These are phyloP conservation scores for Danio albolineatus DNA, from an alignment of 2,797 vertebrate genomes.

Conservation along the genomic window DNA sequence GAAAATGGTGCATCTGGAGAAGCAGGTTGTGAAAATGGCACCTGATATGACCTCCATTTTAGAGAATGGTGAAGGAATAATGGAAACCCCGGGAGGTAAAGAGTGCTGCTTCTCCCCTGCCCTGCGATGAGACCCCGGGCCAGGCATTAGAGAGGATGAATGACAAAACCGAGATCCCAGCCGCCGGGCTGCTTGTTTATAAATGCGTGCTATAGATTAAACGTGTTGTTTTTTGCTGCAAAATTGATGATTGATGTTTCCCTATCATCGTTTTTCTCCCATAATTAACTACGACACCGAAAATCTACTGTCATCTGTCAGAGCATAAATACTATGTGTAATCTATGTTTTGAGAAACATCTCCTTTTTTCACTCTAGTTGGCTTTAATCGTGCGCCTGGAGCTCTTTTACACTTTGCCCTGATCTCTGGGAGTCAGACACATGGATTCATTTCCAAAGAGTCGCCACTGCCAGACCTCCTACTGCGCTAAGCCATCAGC, in stretches of 20 bases:
- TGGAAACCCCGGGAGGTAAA: slow-evolving; percentile 79
- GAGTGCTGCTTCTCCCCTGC: slow-evolving; percentile 63
- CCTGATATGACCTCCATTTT: slow-evolving; percentile 79
- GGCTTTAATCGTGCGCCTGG: slow-evolving; percentile 46
- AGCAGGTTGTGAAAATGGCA: slow-evolving; percentile 73
- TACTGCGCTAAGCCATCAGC: slow-evolving; percentile 64
- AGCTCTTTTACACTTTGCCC: slow-evolving; percentile 50
- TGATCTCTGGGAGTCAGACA: slow-evolving; percentile 70
- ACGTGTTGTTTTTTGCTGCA: slow-evolving; percentile 20
- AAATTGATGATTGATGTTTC: slow-evolving; percentile 37
- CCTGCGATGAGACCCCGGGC: slow-evolving; percentile 59
- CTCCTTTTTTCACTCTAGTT: background rate
- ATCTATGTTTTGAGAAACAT: slow-evolving; percentile 42
- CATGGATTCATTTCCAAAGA: slow-evolving; percentile 69
- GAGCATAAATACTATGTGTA: slow-evolving; percentile 24
- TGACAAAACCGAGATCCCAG: slow-evolving; percentile 57
- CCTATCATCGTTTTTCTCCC: slow-evolving; percentile 30
- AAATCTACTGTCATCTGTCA: slow-evolving; percentile 40
- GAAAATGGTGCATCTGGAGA: slow-evolving; percentile 77
- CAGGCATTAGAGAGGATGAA: slow-evolving; percentile 64
- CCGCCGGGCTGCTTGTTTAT: slow-evolving; percentile 17
- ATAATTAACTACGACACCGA: slow-evolving; percentile 31
- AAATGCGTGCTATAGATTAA: slow-evolving; percentile 25
- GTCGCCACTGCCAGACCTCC: slow-evolving; percentile 53
- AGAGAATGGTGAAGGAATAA: slow-evolving; percentile 76